Evolutionary conservation across 2,797 vertebrate genomes (phyloP).

Genomic region (Sebastes glaucus): DNA sequence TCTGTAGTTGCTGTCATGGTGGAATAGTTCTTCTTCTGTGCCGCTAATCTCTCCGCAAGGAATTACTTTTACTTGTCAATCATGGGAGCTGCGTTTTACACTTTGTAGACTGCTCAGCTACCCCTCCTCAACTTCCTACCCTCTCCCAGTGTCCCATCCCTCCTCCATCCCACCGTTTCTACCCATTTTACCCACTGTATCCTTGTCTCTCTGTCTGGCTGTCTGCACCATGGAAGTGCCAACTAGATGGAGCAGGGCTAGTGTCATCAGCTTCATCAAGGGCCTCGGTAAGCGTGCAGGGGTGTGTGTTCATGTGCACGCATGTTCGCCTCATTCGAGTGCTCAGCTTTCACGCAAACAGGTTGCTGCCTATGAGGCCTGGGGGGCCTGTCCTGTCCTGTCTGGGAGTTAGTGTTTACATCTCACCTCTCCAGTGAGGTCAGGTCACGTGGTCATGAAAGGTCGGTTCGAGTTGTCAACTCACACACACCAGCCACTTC

Average conservation of each 20-base stretch:
- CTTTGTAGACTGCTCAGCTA: slow-evolving; percentile 19
- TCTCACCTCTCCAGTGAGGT: slow-evolving; percentile 32
- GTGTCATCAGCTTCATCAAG: slow-evolving; percentile 96
- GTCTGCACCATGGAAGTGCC: slow-evolving; percentile 87
- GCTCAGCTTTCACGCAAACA: slow-evolving; percentile 46
- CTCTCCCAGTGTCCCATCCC: neutral
- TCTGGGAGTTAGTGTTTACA: slow-evolving; percentile 39
- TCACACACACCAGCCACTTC: neutral
- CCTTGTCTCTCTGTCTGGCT: slow-evolving; percentile 15
- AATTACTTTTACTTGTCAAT: slow-evolving; percentile 25
- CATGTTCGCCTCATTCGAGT: slow-evolving; percentile 32
- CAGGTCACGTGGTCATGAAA: slow-evolving; percentile 47
- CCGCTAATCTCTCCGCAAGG: slow-evolving; percentile 6
- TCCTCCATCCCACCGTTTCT: slow-evolving; percentile 4
- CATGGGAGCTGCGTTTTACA: slow-evolving; percentile 41
- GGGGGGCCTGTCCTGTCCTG: neutral
- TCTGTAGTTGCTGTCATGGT: slow-evolving; percentile 28
- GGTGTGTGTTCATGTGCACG: slow-evolving; percentile 28
- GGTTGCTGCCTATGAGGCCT: slow-evolving; percentile 7
- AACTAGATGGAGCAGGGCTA: slow-evolving; percentile 93
- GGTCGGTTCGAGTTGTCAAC: slow-evolving; percentile 36
- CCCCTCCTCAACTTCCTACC: neutral
- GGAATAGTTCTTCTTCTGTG: slow-evolving; percentile 23
- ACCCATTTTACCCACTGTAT: slow-evolving; percentile 9
- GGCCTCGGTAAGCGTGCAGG: slow-evolving; percentile 91